Evolutionary conservation across 1,140 invertebrate species (phyloP).

Genomic region (Holcopasites calliopsidis): DNA sequence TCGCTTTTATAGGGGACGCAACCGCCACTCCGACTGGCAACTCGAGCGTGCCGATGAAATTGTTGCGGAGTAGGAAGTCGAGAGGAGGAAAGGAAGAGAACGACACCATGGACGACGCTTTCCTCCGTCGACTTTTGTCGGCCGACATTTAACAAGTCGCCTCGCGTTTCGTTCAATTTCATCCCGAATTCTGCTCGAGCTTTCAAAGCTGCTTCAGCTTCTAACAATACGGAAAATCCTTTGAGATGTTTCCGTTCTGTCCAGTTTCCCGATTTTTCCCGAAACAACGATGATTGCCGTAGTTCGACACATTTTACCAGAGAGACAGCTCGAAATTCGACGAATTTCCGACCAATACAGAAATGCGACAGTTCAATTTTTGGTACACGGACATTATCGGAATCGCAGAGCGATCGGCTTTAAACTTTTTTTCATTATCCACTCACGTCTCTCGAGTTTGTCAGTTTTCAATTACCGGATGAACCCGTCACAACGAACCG

Average conservation of each 20-base stretch:
- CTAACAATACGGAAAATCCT: neutral
- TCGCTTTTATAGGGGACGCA: constrained; percentile 73
- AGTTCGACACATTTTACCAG: neutral
- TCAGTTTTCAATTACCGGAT: constrained; percentile 44
- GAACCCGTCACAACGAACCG: constrained; percentile 15
- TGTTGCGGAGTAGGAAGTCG: constrained; percentile 67
- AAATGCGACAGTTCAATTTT: too few species aligned
- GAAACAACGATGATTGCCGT: too few species aligned
- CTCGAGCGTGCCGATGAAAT: constrained; percentile 69
- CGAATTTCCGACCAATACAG: too few species aligned
- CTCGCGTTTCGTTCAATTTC: constrained; percentile 27
- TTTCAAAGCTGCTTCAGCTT: constrained; percentile 17
- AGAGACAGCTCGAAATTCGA: neutral
- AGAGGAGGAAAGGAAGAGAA: constrained; percentile 59
- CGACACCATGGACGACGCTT: constrained; percentile 47
- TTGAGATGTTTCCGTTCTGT: neutral
- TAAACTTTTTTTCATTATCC: constrained; percentile 30
- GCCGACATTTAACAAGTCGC: constrained; percentile 22
- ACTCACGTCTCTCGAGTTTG: neutral
- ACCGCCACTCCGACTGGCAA: constrained; percentile 51
- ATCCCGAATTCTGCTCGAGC: constrained; percentile 1
- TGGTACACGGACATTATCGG: neutral
- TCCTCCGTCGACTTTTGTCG: constrained; percentile 54
- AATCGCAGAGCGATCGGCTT: constrained; percentile 10
- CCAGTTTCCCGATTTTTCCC: constrained; percentile 5